A percentile compares a stretch with the other conserved stretches of the same genome.
These are phyloP conservation scores for Opisthograptis luteolata DNA, from an alignment of 2,888 invertebrate genomes.

Conservation along the genomic window DNA sequence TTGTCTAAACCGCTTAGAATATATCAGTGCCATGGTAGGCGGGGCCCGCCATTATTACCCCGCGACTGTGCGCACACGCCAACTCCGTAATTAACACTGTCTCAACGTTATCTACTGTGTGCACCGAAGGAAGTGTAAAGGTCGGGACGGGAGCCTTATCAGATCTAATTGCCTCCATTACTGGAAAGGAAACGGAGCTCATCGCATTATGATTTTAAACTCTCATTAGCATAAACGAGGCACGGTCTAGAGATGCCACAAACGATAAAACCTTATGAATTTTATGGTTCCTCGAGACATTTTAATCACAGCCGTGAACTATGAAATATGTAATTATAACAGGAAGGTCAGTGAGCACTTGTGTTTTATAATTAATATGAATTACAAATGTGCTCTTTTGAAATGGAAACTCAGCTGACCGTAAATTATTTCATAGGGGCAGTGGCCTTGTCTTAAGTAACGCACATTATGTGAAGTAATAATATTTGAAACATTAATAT, in stretches of 20 bases:
- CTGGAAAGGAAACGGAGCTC: slow-evolving; percentile 69
- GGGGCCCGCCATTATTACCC: slow-evolving; percentile 31
- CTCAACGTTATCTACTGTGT: slow-evolving; percentile 55
- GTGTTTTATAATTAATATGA: slow-evolving; percentile 75
- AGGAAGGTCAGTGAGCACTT: slow-evolving; percentile 81
- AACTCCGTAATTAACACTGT: slow-evolving; percentile 64
- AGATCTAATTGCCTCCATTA: slow-evolving; percentile 78
- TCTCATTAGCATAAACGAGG: slow-evolving; percentile 74
- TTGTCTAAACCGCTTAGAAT: slow-evolving; percentile 4
- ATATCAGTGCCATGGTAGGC: slow-evolving; percentile 7
- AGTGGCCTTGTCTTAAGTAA: slow-evolving; percentile 69
- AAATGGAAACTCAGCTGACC: slow-evolving; percentile 76
- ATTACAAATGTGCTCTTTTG: slow-evolving; percentile 76
- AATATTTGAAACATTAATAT: slow-evolving; percentile 25
- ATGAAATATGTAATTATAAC: slow-evolving; percentile 79
- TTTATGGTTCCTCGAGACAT: slow-evolving; percentile 69
- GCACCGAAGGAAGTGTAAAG: slow-evolving; percentile 76
- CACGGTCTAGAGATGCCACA: slow-evolving; percentile 58
- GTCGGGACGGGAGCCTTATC: slow-evolving; percentile 73
- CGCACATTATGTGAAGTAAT: slow-evolving; percentile 62
- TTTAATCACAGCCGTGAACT: slow-evolving; percentile 83
- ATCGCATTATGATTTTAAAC: slow-evolving; percentile 77
- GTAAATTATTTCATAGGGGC: slow-evolving; percentile 80
- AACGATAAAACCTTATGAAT: slow-evolving; percentile 68
- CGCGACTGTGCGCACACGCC: slow-evolving; percentile 17